Conservation (phyloP, 2,888 invertebrate genomes). For the Lydus trimaculatus region DNA sequence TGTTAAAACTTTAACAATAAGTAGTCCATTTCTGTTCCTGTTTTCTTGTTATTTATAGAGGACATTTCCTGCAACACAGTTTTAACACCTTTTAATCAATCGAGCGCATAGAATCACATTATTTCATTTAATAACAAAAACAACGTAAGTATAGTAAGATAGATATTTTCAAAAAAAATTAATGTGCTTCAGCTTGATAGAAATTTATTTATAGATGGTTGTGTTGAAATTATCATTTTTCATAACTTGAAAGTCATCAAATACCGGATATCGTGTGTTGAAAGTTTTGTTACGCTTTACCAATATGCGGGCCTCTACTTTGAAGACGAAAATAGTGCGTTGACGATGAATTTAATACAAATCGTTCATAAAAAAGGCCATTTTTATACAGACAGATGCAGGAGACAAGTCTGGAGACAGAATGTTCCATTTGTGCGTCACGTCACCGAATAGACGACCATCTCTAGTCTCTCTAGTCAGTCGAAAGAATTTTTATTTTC, state of each 20-base stretch:
- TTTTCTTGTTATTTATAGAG: not conserved
- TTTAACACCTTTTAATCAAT: conserved; percentile 5
- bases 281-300: not conserved
- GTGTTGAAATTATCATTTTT: conserved; percentile 3
- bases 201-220: not conserved
- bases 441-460: too few relatives aligned
- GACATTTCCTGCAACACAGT: not conserved
- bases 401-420: too few relatives aligned
- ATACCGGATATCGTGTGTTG: not conserved
- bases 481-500: too few relatives aligned
- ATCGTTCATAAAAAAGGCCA: not conserved
- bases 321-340: not conserved
- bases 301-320: not conserved
- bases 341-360: not conserved
- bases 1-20: not conserved
- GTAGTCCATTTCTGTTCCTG: not conserved
- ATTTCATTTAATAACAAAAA: not conserved
- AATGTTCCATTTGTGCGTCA: too few relatives aligned
- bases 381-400: too few relatives aligned
- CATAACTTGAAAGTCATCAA: not conserved
- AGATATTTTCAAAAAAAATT: not conserved
- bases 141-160: not conserved
- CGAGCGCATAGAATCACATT: not conserved
- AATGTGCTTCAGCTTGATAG: too few relatives aligned
- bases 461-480: too few relatives aligned